Conservation (phyloP, 2,888 invertebrate species). For the Philereme vetulata region DNA sequence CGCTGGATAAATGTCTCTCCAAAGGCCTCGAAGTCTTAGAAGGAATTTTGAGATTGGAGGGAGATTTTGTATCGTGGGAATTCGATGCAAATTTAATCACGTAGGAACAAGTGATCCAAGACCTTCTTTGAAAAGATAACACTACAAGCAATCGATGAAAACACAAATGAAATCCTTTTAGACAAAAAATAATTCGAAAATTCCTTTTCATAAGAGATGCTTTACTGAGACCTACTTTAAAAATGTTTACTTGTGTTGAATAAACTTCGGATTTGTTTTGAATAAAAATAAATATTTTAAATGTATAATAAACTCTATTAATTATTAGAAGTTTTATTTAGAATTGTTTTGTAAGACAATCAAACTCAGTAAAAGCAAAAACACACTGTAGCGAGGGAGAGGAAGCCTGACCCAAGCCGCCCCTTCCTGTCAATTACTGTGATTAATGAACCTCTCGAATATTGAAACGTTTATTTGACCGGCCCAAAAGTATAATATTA, state of each 20-base stretch:
- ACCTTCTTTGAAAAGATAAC: neutral
- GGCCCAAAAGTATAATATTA: constrained; percentile 76
- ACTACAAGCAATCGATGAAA: neutral
- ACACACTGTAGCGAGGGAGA: constrained; percentile 50
- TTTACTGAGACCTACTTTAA: too few relatives aligned
- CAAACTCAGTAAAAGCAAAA: constrained; percentile 62
- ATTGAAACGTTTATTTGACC: constrained; percentile 81
- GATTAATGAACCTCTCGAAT: constrained; percentile 80
- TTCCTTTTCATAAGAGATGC: too few relatives aligned
- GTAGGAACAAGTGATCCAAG: too few relatives aligned
- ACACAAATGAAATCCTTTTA: too few relatives aligned
- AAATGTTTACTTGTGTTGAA: too few relatives aligned
- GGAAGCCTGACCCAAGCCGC: constrained; percentile 62
- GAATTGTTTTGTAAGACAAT: constrained; percentile 47
- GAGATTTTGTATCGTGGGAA: constrained; percentile 1
- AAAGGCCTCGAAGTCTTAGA: constrained; percentile 20
- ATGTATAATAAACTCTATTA: too few relatives aligned
- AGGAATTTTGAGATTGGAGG: constrained; percentile 9
- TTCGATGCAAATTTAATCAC: neutral
- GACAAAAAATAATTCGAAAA: too few relatives aligned
- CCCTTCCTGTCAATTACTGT: constrained; percentile 79
- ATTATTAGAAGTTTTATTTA: constrained; percentile 4
- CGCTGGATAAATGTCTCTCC: constrained; percentile 29
- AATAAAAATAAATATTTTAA: too few relatives aligned
- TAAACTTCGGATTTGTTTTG: too few relatives aligned